Conservation (phyloP, 2,113 vertebrate genomes). For the Ageneiosus marmoratus region DNA sequence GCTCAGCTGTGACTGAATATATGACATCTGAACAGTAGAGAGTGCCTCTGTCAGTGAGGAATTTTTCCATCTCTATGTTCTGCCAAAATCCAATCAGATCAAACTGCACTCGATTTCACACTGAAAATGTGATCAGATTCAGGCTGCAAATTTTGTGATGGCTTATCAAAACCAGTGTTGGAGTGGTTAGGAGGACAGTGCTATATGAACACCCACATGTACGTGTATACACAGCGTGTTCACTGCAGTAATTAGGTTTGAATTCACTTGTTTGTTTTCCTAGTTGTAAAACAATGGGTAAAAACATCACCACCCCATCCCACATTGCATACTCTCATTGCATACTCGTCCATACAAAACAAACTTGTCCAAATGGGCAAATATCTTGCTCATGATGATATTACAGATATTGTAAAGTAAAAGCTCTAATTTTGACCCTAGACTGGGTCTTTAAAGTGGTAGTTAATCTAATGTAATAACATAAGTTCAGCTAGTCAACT, state of each 20-base stretch:
- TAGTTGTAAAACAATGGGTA: neutral
- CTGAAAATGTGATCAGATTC: constrained; percentile 6
- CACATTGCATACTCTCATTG: neutral
- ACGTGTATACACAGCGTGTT: neutral
- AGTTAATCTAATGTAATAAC: neutral
- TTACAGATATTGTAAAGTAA: neutral
- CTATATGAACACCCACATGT: neutral
- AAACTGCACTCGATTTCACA: constrained; percentile 20
- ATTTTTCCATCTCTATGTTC: constrained; percentile 8
- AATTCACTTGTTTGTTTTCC: constrained; percentile 26
- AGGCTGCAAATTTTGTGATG: constrained; percentile 18
- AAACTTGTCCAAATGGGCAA: neutral
- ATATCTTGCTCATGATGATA: neutral
- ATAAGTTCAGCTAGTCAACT: neutral
- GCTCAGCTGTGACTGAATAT: constrained; percentile 12
- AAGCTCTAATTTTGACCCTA: neutral
- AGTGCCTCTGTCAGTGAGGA: neutral
- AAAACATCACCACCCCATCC: neutral
- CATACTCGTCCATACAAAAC: too few relatives aligned
- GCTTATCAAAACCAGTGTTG: neutral
- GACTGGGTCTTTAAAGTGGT: neutral
- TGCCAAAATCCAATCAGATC: constrained; percentile 33
- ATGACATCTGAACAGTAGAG: constrained; percentile 16
- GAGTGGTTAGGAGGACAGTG: neutral
- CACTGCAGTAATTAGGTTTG: constrained; percentile 25